Percentiles rank a stretch among this genome's conserved stretches.
These are phyloP conservation scores for Dendroctonus valens DNA, from an alignment of 1,140 invertebrate species.

Conservation along the genomic window DNA sequence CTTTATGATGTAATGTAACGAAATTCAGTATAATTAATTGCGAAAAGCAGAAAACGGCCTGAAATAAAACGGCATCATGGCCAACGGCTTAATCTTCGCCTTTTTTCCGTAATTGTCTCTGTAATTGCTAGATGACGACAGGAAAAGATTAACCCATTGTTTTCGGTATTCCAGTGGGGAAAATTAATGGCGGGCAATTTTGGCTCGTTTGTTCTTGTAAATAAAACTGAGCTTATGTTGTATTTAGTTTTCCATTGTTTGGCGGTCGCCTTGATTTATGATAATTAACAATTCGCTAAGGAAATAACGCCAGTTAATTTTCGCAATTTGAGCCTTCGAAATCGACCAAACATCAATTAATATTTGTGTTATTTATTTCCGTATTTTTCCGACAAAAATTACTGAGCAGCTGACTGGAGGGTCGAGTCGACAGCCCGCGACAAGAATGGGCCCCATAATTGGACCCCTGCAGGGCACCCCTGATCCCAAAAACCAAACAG, in stretches of 20 bases:
- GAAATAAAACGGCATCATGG: slow-evolving; percentile 9
- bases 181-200: slow-evolving; percentile 45
- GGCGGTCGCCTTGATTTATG: slow-evolving; percentile 17
- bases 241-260: slow-evolving; percentile 34
- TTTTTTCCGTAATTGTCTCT: slow-evolving; percentile 39
- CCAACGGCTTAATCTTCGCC: slow-evolving; percentile 24
- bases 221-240: slow-evolving; percentile 41
- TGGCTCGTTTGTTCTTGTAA: slow-evolving; percentile 45
- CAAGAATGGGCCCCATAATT: not conserved
- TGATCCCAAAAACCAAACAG: too few species aligned
- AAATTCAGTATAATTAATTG: slow-evolving; percentile 26
- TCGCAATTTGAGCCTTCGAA: too few species aligned
- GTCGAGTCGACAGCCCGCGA: not conserved
- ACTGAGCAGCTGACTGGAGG: too few species aligned
- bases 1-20: too few species aligned
- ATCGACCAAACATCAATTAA: too few species aligned
- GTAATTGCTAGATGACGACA: slow-evolving; percentile 44
- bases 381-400: too few species aligned
- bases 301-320: too few species aligned
- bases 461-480: not conserved
- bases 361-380: too few species aligned
- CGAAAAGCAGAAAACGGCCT: slow-evolving; percentile 20
- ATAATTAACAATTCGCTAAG: not conserved
- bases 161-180: slow-evolving; percentile 38
- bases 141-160: slow-evolving; percentile 45